These are phyloP conservation scores for Polyommatus iphigenia DNA, from an alignment of 2,888 invertebrate genomes.

Conservation along the genomic window DNA sequence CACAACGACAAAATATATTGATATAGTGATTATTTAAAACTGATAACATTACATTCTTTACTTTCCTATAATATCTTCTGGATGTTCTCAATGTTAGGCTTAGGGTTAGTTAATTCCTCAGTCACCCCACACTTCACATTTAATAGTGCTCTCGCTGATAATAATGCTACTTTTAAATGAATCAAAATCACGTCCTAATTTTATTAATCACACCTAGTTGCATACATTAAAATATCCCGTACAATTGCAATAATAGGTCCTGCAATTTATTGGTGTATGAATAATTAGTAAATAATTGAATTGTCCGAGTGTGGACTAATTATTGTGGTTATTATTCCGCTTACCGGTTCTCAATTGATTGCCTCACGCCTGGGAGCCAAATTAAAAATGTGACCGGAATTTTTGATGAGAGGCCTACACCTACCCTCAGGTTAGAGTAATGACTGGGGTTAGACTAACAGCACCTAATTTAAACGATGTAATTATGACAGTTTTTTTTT, in stretches of 20 bases:
- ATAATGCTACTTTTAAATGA: neutral
- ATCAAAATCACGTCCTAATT: neutral
- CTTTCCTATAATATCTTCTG: no score
- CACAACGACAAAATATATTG: no score
- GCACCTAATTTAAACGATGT: no score
- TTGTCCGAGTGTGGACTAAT: neutral
- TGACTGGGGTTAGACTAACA: no score
- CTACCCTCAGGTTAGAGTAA: neutral
- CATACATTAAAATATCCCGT: neutral
- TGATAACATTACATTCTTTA: no score
- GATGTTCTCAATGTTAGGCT: no score
- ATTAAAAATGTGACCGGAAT: neutral
- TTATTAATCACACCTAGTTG: neutral
- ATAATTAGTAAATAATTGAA: slow-evolving; percentile 24
- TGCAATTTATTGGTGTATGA: slow-evolving; percentile 11
- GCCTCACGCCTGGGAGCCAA: neutral
- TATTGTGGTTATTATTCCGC: neutral
- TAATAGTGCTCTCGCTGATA: neutral
- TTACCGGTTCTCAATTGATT: neutral
- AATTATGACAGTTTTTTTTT: no score
- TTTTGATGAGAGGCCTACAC: neutral
- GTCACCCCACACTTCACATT: no score
- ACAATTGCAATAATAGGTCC: neutral
- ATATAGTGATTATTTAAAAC: no score
- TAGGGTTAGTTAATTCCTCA: no score